phyloP scores from a whole-genome alignment of 2,797 vertebrate species.

The Australoheros facetus region DNA sequence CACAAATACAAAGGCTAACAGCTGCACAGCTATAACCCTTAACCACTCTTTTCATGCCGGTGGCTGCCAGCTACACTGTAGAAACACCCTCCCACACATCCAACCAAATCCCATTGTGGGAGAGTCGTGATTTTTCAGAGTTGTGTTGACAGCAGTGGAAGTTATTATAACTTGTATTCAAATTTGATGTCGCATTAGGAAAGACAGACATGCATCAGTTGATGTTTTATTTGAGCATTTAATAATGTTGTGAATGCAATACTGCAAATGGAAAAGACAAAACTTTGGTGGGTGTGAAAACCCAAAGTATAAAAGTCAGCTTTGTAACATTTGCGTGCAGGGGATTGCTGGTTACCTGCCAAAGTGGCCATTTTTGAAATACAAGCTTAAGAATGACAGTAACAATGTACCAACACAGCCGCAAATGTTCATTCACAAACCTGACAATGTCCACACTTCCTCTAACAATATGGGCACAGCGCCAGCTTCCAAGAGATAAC shows the following conservation, averaged over 20 bases:
- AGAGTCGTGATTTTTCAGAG: slow-evolving; percentile 40
- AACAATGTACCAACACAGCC: not conserved
- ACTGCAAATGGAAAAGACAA: not conserved
- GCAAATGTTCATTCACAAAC: not conserved
- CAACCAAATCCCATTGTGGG: slow-evolving; percentile 40
- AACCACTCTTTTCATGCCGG: slow-evolving; percentile 68
- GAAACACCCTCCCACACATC: slow-evolving; percentile 54
- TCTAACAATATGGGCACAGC: not conserved
- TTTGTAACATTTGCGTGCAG: not conserved
- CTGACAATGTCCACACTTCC: not conserved
- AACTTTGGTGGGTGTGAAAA: not conserved
- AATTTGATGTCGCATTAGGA: slow-evolving; percentile 33
- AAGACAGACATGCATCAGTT: slow-evolving; percentile 35
- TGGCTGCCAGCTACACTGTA: slow-evolving; percentile 61
- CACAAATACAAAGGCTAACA: slow-evolving; percentile 59
- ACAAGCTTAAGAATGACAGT: slow-evolving; percentile 9
- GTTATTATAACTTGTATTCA: slow-evolving; percentile 56
- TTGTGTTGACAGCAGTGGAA: slow-evolving; percentile 51
- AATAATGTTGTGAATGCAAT: slow-evolving; percentile 18
- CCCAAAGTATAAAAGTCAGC: not conserved
- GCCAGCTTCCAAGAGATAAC: slow-evolving; percentile 5
- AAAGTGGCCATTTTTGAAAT: not conserved
- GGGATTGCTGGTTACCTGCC: slow-evolving; percentile 15
- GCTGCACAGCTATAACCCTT: slow-evolving; percentile 75
- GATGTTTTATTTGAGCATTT: slow-evolving; percentile 27